Percentiles rank a stretch among this genome's conserved stretches.
phyloP scores from a whole-genome alignment of 2,888 invertebrate genomes.

The Camponotus fellah region DNA sequence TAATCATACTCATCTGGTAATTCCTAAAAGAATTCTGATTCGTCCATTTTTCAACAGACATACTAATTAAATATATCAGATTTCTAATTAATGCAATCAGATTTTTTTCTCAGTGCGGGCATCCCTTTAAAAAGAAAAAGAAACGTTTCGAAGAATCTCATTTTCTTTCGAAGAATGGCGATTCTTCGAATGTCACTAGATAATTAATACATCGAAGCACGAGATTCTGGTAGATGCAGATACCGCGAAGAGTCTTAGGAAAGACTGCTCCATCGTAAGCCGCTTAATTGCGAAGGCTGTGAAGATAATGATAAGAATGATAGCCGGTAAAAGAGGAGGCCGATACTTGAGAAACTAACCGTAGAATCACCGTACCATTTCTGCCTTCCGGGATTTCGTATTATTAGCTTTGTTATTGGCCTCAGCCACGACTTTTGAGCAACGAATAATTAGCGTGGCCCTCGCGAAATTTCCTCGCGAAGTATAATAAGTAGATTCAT shows the following conservation, averaged over 20 bases:
- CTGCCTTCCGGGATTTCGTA: neutral
- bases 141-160: neutral
- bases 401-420: constrained; percentile 10
- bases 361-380: neutral
- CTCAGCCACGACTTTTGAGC: constrained; percentile 17
- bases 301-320: constrained; percentile 16
- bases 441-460: constrained; percentile 40
- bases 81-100: too few relatives aligned
- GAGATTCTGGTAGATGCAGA: neutral
- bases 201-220: constrained; percentile 35
- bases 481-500: constrained; percentile 16
- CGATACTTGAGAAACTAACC: constrained; percentile 1
- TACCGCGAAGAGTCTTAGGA: constrained; percentile 16
- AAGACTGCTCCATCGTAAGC: constrained; percentile 26
- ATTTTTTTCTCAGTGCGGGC: too few relatives aligned
- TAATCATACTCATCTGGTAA: too few relatives aligned
- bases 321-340: neutral
- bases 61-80: too few relatives aligned
- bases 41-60: too few relatives aligned
- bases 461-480: constrained; percentile 15
- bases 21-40: too few relatives aligned
- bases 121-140: neutral
- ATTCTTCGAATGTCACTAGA: neutral
- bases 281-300: constrained; percentile 13
- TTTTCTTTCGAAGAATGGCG: neutral